phyloP scores from a whole-genome alignment of 2,797 vertebrate species.

The Tadarida brasiliensis region DNA sequence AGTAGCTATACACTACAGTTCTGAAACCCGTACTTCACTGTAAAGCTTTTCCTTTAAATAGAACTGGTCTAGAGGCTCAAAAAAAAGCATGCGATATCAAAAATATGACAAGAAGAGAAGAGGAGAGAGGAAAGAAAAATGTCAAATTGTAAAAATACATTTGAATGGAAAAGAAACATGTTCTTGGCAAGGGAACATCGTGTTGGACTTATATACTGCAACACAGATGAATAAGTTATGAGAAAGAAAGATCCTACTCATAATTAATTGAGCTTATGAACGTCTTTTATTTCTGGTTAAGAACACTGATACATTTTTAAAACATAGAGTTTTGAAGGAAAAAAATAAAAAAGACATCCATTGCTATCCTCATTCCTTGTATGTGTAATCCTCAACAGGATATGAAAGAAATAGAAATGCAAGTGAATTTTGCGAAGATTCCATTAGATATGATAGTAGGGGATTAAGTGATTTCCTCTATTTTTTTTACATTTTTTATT shows the following conservation, averaged over 20 bases:
- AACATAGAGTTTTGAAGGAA: slow-evolving; percentile 11
- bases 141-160: slow-evolving; percentile 75
- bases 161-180: slow-evolving; percentile 67
- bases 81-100: slow-evolving; percentile 82
- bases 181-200: slow-evolving; percentile 54
- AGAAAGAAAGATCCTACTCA: slow-evolving; percentile 52
- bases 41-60: slow-evolving; percentile 82
- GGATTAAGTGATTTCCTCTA: slow-evolving; percentile 17
- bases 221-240: slow-evolving; percentile 61
- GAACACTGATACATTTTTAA: slow-evolving; percentile 72
- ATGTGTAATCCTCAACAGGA: neutral
- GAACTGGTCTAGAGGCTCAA: slow-evolving; percentile 48
- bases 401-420: slow-evolving; percentile 7
- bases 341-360: neutral
- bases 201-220: slow-evolving; percentile 30
- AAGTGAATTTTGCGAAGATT: neutral
- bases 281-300: slow-evolving; percentile 41
- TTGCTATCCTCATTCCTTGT: slow-evolving; percentile 7
- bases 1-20: slow-evolving; percentile 65
- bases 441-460: neutral
- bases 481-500: slow-evolving; percentile 66
- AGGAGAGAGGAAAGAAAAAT: slow-evolving; percentile 70
- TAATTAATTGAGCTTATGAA: slow-evolving; percentile 74
- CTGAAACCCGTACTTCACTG: slow-evolving; percentile 68
- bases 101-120: slow-evolving; percentile 73